Conservation (phyloP, 2,113 vertebrate species). For the Rhadina sibilatrix region DNA sequence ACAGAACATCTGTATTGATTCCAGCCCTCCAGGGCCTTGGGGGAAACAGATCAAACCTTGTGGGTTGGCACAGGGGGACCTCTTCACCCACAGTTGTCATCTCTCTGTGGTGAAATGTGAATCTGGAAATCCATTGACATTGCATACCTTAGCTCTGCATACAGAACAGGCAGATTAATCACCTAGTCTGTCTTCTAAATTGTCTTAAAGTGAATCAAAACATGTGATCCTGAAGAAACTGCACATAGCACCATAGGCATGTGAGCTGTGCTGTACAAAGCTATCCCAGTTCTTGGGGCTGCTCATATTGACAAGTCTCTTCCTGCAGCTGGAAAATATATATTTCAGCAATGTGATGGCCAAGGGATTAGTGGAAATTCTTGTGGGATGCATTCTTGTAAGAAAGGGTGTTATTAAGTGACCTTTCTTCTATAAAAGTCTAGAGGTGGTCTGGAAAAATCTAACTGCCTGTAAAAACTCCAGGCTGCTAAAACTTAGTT, state of each 20-base stretch:
- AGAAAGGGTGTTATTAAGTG: not conserved
- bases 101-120: not conserved
- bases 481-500: not conserved
- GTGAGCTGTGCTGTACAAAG: not conserved
- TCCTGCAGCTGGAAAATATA: not conserved
- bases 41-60: not conserved
- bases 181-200: not conserved
- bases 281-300: not conserved
- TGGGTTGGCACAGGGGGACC: not conserved
- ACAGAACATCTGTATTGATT: not conserved
- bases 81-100: not conserved
- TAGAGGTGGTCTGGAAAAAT: conserved; percentile 13
- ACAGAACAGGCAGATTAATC: not conserved
- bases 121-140: not conserved
- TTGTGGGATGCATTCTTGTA: not conserved
- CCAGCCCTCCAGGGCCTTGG: fast-evolving
- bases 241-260: not conserved
- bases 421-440: not conserved
- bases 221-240: not conserved
- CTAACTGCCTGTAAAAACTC: not conserved
- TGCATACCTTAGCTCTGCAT: not conserved
- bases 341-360: not conserved
- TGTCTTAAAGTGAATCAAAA: conserved; percentile 7
- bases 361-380: not conserved
- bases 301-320: not conserved